These are phyloP conservation scores for Apostichopus parvimensis DNA, from an alignment of 35 echinoderm and acorn worm species.

Conservation along the genomic window DNA sequence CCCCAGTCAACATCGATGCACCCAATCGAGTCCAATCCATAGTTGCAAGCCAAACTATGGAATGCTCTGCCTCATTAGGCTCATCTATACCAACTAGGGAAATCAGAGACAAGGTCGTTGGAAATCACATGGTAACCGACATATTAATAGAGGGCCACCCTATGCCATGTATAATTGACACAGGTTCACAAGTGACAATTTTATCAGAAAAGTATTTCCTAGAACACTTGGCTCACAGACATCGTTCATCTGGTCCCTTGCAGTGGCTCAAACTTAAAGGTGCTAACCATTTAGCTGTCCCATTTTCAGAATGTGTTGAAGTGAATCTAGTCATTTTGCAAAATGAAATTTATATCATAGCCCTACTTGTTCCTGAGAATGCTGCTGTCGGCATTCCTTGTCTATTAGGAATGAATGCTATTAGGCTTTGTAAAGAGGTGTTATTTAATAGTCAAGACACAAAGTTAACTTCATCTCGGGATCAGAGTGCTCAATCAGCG, in stretches of 20 bases:
- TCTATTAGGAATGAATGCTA: too few species aligned
- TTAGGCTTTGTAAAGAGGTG: too few species aligned
- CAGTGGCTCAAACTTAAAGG: slow-evolving; percentile 15
- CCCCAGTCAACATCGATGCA: too few species aligned
- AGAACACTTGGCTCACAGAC: background rate
- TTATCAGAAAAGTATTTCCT: slow-evolving; percentile 1
- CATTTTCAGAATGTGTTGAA: slow-evolving; percentile 3
- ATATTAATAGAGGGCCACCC: slow-evolving; percentile 1
- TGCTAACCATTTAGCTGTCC: slow-evolving; percentile 13
- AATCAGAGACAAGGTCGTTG: too few species aligned
- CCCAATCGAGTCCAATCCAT: too few species aligned
- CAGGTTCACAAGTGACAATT: slow-evolving; percentile 25
- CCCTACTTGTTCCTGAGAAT: too few species aligned
- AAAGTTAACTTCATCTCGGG: background rate
- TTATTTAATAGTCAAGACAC: background rate
- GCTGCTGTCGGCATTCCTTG: too few species aligned
- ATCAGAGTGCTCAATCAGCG: background rate
- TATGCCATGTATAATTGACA: slow-evolving; percentile 15
- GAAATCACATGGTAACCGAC: too few species aligned
- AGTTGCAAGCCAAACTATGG: too few species aligned
- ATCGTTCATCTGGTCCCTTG: background rate
- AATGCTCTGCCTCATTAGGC: too few species aligned
- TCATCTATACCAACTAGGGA: too few species aligned
- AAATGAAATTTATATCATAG: too few species aligned
- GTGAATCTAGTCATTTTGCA: background rate